Base-by-base conservation (phyloP, 2,797 vertebrate species). In the Clarias platycephalus region DNA sequence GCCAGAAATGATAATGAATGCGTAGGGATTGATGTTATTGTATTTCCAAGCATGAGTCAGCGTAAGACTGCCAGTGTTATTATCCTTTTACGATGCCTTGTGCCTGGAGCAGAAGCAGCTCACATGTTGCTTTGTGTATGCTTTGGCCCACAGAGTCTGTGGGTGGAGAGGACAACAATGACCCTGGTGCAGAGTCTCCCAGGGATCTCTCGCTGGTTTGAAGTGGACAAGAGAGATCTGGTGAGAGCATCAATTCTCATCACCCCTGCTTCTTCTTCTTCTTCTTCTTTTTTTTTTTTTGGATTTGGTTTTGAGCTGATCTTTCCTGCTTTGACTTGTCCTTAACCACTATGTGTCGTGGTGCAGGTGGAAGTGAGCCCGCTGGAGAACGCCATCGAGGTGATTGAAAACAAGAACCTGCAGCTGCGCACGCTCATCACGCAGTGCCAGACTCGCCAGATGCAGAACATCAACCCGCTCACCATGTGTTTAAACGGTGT, bases 401-500 rank as follows among this genome's bases (percentile, higher is more conserved):
- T 99, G 88, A 97, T 99, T 88, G 97, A 98, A 91, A 99, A 99
- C 82, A 99, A 99, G 94, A 99, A 98, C 91, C 97, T 97, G 90
- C 98, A 99, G 93, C 94, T 99, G 68, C 95, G 98, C 74, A 96
- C 97, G 0, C 94, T 99, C 89, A 98, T 99, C 91, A 95, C 97
- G 70, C 97, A 99, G 93, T 98, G 99, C 90, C 98, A 99, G 83
- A 97, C 97, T 90, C 97, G 97, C 82, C 98, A 97, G 91, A 97
- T 96, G 87, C 97, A 98, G 1, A 99, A 99, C 93, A 96, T 98
- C 93, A 99, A 97, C 94, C 95, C 98, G 83, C 97, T 99, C 91
- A 99, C 97, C 93, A 99, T 99, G 98, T 99, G 97, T 76, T 96
- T 99, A 86, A 99, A 99, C 0, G 98, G 98, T 12, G 98, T 99